phyloP scores from a whole-genome alignment of 2,888 invertebrate genomes.

The Geophilus truncorum region DNA sequence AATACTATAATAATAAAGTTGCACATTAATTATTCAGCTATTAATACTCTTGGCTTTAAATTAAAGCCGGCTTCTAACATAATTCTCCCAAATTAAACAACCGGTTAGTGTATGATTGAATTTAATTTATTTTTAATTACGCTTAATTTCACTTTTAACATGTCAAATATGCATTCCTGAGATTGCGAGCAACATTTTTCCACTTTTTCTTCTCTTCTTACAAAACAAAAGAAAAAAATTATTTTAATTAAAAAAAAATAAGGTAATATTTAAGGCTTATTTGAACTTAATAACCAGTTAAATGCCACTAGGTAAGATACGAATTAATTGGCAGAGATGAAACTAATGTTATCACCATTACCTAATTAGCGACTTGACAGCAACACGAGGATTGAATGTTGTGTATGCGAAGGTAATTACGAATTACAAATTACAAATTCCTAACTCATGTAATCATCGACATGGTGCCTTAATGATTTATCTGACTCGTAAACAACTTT shows the following conservation, averaged over 20 bases:
- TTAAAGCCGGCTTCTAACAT: neutral
- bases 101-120: neutral
- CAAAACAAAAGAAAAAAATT: neutral
- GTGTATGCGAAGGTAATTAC: neutral
- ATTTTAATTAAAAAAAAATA: neutral
- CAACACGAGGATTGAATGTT: neutral
- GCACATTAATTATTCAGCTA: neutral
- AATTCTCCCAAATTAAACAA: neutral
- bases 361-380: neutral
- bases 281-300: too few relatives aligned
- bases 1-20: neutral
- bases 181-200: too few relatives aligned
- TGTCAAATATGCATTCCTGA: too few relatives aligned
- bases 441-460: neutral
- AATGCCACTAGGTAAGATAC: neutral
- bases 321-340: neutral
- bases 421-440: conserved; percentile 13
- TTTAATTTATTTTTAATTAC: neutral
- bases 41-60: neutral
- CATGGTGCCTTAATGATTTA: neutral
- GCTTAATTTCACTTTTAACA: neutral
- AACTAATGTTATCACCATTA: neutral
- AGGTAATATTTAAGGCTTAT: too few relatives aligned
- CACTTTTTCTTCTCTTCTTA: too few relatives aligned
- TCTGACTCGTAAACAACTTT: neutral